A percentile compares a stretch with the other conserved stretches of the same genome.
Evolutionary conservation across 2,888 invertebrate species (phyloP).

Genomic region (Xanthorhoe spadicearia): DNA sequence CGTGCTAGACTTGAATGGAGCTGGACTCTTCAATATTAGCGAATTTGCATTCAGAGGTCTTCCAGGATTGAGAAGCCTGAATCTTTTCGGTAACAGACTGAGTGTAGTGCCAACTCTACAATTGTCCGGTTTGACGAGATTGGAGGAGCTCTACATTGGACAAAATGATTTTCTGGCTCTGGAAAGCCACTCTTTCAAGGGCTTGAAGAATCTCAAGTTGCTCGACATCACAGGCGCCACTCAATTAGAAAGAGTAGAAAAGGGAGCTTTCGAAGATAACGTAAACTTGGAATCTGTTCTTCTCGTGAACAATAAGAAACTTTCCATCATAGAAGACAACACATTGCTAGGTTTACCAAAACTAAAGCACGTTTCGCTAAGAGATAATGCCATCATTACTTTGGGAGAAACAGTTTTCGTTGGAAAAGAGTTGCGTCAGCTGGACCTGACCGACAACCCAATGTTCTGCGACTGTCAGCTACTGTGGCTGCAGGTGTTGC

Average conservation of each 20-base stretch:
- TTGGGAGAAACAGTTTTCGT: slow-evolving; percentile 92
- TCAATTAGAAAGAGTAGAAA: slow-evolving; percentile 88
- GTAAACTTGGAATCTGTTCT: slow-evolving; percentile 91
- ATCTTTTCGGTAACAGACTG: slow-evolving; percentile 92
- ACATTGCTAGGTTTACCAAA: slow-evolving; percentile 92
- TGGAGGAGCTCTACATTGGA: slow-evolving; percentile 92
- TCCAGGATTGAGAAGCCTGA: slow-evolving; percentile 89
- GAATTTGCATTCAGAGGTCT: slow-evolving; percentile 90
- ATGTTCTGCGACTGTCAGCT: slow-evolving; percentile 92
- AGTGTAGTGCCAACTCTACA: slow-evolving; percentile 90
- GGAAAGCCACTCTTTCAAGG: slow-evolving; percentile 90
- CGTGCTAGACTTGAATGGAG: slow-evolving; percentile 91
- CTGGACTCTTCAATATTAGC: slow-evolving; percentile 91
- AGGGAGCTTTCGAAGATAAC: slow-evolving; percentile 91
- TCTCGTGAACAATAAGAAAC: slow-evolving; percentile 90
- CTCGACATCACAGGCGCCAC: slow-evolving; percentile 92
- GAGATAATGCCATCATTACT: slow-evolving; percentile 90
- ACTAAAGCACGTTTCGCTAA: slow-evolving; percentile 89
- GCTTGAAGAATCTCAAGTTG: slow-evolving; percentile 90
- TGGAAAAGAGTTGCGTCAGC: slow-evolving; percentile 89
- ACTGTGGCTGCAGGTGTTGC: slow-evolving; percentile 90
- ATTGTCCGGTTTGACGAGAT: slow-evolving; percentile 87
- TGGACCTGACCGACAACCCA: slow-evolving; percentile 93
- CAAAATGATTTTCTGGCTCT: slow-evolving; percentile 91
- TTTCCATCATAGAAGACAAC: slow-evolving; percentile 90